phyloP scores from a whole-genome alignment of 2,113 vertebrate species.

The Hystrix brachyura region DNA sequence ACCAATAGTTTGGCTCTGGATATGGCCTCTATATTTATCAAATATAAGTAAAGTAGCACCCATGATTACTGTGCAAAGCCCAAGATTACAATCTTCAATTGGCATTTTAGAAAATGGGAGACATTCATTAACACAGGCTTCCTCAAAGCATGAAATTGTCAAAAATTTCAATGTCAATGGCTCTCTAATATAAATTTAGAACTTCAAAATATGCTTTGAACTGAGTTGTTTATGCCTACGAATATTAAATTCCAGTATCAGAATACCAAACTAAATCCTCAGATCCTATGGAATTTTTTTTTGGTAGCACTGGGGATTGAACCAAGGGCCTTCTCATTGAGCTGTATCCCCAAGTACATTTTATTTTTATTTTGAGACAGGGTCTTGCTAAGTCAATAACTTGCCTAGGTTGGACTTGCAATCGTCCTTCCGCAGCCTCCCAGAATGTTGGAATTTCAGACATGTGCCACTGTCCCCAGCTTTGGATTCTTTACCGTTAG shows the following conservation, averaged over 20 bases:
- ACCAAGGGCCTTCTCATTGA: not conserved
- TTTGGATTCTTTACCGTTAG: not conserved
- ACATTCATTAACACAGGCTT: constrained; percentile 51
- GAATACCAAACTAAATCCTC: constrained; percentile 4
- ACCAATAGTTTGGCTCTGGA: constrained; percentile 24
- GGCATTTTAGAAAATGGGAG: constrained; percentile 60
- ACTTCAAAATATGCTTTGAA: constrained; percentile 46
- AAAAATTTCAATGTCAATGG: constrained; percentile 61
- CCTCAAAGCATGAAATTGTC: constrained; percentile 60
- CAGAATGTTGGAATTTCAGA: not conserved
- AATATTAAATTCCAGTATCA: not conserved
- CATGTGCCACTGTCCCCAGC: not conserved
- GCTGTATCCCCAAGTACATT: not conserved
- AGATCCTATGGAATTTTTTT: not conserved
- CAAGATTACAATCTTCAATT: constrained; percentile 32
- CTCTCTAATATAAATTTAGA: constrained; percentile 48
- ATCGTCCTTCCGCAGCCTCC: not conserved
- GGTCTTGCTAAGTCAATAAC: not conserved
- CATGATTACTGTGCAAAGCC: not conserved
- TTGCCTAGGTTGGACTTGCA: not conserved
- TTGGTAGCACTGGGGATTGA: not conserved
- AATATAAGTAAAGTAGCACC: constrained; percentile 12
- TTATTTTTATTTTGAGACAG: not conserved
- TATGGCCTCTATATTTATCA: constrained; percentile 34
- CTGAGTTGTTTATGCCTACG: constrained; percentile 39